A percentile compares a stretch with the other conserved stretches of the same genome.
Conservation (phyloP, 1,140 invertebrate species). For the Cyrtorhinus lividipennis region DNA sequence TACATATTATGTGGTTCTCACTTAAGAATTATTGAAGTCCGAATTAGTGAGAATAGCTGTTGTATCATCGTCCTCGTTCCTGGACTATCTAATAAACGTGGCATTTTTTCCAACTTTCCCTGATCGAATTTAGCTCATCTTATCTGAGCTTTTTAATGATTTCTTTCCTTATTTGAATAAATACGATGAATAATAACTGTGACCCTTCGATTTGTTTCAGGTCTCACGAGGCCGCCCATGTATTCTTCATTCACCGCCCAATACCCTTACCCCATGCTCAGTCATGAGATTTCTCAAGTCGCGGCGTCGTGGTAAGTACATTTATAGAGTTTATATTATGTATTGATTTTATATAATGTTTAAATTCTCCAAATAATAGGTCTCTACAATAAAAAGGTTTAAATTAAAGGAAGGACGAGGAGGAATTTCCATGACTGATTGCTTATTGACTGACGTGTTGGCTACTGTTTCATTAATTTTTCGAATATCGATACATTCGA, state of each 20-base stretch:
- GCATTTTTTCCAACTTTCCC: too few species aligned
- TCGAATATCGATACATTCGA: background rate
- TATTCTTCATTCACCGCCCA: constrained; percentile 74
- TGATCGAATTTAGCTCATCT: too few species aligned
- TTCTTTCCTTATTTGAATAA: too few species aligned
- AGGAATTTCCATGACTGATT: background rate
- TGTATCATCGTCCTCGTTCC: too few species aligned
- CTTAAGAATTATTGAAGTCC: too few species aligned
- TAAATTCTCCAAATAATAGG: background rate
- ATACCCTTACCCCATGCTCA: constrained; percentile 87
- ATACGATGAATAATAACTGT: too few species aligned
- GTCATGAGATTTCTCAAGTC: constrained; percentile 88
- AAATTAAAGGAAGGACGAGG: background rate
- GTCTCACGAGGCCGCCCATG: constrained; percentile 76
- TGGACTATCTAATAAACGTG: too few species aligned
- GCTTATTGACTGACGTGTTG: background rate
- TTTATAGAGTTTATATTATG: background rate
- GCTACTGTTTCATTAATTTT: background rate
- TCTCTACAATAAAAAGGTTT: background rate
- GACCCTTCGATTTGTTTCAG: constrained; percentile 39
- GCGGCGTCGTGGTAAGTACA: constrained; percentile 74
- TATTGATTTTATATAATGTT: background rate
- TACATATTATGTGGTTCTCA: too few species aligned
- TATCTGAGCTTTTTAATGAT: too few species aligned
- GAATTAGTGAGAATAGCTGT: too few species aligned